These are phyloP conservation scores for Spondyliosoma cantharus DNA, from an alignment of 2,797 vertebrate genomes.

Conservation along the genomic window DNA sequence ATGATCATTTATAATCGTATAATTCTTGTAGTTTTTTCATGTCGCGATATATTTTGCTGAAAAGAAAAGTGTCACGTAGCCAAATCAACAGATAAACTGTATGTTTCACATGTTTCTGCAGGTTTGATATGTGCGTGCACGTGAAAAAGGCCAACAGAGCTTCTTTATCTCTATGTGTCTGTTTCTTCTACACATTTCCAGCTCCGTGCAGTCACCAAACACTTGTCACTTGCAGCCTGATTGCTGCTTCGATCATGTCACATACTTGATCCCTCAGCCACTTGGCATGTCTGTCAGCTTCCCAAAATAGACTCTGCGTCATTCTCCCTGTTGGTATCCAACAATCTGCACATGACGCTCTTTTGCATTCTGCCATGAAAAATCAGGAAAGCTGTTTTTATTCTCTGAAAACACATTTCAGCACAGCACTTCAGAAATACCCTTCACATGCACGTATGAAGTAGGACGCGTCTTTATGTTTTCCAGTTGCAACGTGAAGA, in stretches of 20 bases:
- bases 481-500: not conserved
- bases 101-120: not conserved
- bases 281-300: constrained; percentile 36
- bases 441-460: not conserved
- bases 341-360: not conserved
- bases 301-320: constrained; percentile 43
- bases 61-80: no score
- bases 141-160: not conserved
- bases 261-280: constrained; percentile 17
- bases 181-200: not conserved
- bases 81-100: no score
- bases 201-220: constrained; percentile 41
- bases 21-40: no score
- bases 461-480: not conserved
- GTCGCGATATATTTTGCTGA: no score
- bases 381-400: not conserved
- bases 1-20: no score
- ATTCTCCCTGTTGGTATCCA: constrained; percentile 15
- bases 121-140: not conserved
- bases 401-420: not conserved
- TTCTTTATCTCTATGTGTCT: not conserved
- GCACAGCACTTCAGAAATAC: not conserved
- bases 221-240: constrained; percentile 47
- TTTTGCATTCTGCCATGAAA: constrained; percentile 2
- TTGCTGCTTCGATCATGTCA: constrained; percentile 52